phyloP scores from a whole-genome alignment of 2,113 vertebrate genomes.

The Sula dactylatra region DNA sequence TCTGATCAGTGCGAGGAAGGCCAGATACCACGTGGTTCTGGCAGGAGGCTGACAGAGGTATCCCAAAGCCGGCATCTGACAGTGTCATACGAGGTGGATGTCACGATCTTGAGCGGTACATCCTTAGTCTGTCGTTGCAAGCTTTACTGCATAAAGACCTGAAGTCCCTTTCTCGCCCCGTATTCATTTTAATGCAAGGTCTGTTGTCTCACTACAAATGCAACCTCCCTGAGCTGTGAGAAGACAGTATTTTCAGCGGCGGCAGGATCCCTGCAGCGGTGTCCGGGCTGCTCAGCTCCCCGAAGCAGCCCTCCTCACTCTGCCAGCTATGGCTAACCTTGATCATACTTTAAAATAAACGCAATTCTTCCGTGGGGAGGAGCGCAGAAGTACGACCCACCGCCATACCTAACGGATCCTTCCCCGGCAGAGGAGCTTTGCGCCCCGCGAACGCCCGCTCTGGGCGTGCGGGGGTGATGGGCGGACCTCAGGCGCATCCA shows the following conservation, averaged over 20 bases:
- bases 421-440: fast-evolving
- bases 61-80: neutral
- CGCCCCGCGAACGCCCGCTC: fast-evolving
- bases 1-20: neutral
- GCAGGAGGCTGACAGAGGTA: neutral
- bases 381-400: neutral
- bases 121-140: neutral
- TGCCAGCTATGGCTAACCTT: fast-evolving
- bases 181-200: neutral
- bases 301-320: fast-evolving
- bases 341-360: neutral
- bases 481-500: fast-evolving
- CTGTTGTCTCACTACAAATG: fast-evolving
- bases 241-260: neutral
- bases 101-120: neutral
- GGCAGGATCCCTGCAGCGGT: fast-evolving
- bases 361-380: fast-evolving
- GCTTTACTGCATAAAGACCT: neutral
- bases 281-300: neutral
- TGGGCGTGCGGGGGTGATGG: fast-evolving
- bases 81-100: neutral
- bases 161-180: neutral
- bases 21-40: fast-evolving
- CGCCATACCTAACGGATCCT: fast-evolving
- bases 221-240: neutral